Conservation (phyloP, 2,888 invertebrate genomes). For the Timandra comae region DNA sequence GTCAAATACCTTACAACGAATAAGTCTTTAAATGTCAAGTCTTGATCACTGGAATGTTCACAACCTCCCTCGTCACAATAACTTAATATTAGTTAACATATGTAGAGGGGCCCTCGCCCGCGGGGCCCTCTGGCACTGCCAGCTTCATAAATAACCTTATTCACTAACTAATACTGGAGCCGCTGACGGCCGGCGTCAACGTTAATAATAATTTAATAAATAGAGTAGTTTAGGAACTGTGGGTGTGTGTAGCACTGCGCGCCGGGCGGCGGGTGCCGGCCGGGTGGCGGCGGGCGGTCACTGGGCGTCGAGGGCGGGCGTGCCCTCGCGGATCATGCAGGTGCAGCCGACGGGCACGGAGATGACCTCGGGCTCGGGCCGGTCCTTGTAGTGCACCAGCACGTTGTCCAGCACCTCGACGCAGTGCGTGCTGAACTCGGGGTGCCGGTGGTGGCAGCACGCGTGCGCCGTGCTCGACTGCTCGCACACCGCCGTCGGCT, state of each 20-base stretch:
- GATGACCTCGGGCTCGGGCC: slow-evolving; percentile 20
- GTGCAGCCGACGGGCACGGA: slow-evolving; percentile 62
- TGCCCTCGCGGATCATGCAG: slow-evolving; percentile 48
- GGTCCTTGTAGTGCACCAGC: slow-evolving; percentile 29
- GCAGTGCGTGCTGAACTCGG: slow-evolving; percentile 48
- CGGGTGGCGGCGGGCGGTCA: neutral
- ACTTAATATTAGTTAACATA: neutral
- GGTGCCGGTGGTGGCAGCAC: slow-evolving; percentile 54
- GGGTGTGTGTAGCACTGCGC: slow-evolving; percentile 2
- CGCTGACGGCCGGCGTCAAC: slow-evolving; percentile 4
- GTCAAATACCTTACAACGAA: slow-evolving; percentile 6
- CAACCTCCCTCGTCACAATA: slow-evolving; percentile 1
- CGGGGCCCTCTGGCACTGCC: slow-evolving; percentile 5
- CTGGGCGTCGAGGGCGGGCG: slow-evolving; percentile 23
- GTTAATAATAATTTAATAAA: slow-evolving; percentile 2
- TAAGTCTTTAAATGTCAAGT: no score
- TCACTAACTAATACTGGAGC: slow-evolving; percentile 10
- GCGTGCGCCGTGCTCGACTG: slow-evolving; percentile 39
- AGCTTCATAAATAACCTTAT: slow-evolving; percentile 11
- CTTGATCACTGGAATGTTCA: slow-evolving; percentile 12
- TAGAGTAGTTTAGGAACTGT: slow-evolving; percentile 14
- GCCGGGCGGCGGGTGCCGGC: neutral
- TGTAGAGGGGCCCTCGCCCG: slow-evolving; percentile 9
- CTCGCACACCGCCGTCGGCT: slow-evolving; percentile 46
- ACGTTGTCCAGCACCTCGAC: slow-evolving; percentile 16